Evolutionary conservation across 1,140 invertebrate species (phyloP).

Genomic region (Eriosoma lanigerum): DNA sequence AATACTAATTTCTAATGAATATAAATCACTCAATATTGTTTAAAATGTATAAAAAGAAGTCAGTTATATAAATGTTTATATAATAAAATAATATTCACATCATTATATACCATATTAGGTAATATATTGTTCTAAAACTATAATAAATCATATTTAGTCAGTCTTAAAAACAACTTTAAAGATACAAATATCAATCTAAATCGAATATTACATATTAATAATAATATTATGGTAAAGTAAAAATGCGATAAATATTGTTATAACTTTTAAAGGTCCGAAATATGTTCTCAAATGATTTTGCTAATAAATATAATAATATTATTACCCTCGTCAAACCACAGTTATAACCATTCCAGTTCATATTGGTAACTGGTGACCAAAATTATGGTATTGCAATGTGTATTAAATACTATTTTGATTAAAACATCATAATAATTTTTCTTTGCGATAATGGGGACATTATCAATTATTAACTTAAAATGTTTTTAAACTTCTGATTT

Average conservation of each 20-base stretch:
- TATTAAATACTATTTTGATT: too few relatives aligned
- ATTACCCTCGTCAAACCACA: too few relatives aligned
- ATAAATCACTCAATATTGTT: background rate
- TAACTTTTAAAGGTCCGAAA: background rate
- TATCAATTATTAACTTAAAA: too few relatives aligned
- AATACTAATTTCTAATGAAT: constrained; percentile 4
- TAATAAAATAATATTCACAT: background rate
- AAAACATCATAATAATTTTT: too few relatives aligned
- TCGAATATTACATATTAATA: constrained; percentile 1
- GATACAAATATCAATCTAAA: background rate
- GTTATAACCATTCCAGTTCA: too few relatives aligned
- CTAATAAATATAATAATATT: background rate
- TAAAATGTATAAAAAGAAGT: background rate
- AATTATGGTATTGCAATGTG: too few relatives aligned
- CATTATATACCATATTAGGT: background rate
- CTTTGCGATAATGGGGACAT: too few relatives aligned
- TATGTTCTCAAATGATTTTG: too few relatives aligned
- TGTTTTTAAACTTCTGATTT: too few relatives aligned
- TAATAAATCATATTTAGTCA: constrained; percentile 25
- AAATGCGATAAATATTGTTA: constrained; percentile 15
- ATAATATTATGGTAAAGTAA: constrained; percentile 23
- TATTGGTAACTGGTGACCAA: too few relatives aligned
- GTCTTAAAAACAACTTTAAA: constrained; percentile 33
- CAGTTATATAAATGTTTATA: background rate
- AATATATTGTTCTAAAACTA: constrained; percentile 1